Evolutionary conservation across 2,888 invertebrate species (phyloP), one percentile per base, ranked within the genome.

Genomic region (Apotomis capreana): DNA sequence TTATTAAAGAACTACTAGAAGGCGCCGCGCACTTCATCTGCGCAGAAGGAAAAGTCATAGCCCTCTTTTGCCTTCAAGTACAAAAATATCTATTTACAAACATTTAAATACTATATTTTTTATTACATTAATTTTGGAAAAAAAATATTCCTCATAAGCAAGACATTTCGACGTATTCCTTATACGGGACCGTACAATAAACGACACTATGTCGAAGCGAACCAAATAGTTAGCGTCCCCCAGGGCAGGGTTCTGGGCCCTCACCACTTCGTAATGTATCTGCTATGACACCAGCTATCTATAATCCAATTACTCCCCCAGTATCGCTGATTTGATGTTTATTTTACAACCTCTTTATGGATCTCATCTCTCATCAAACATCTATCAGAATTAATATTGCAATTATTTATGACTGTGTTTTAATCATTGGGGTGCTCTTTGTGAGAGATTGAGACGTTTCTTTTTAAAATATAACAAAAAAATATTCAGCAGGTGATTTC

Each of bases 241-340:
- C 55, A 65, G 65, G 65, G 65, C n/a, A 9, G 55, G 15, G n/a
- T 65, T 0, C 9, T 46, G 15, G 54, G 10, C 12, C 65, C 65
- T 49, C 49, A 9, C 49, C 49, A 49, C 49, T 49, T 49, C 55
- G 55, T 55, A 26, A 46, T 65, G 65, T 65, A 64, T 55, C 63
- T 55, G 13, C 59, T 15, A 61, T 61, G 49, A 61, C 12, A 61
- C 61, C 49, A 12, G 4, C 49, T 49, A 3, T 64, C 49, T 49
- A 3, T 64, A 64, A 64, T 64, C 10, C 13, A 54, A 55, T 64
- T 64, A 64, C 26, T 15, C 44, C 64, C 63, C 64, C 54, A 13
- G 40, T 15, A 5, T 60, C 37, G 54, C 40, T 49, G 63, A 44
- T 57, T 57, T 65, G 65, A 57, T 65, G 55, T 44, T 57, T 65